Base-by-base conservation (phyloP, 2,888 invertebrate genomes). In the Metallyticus violacea region DNA sequence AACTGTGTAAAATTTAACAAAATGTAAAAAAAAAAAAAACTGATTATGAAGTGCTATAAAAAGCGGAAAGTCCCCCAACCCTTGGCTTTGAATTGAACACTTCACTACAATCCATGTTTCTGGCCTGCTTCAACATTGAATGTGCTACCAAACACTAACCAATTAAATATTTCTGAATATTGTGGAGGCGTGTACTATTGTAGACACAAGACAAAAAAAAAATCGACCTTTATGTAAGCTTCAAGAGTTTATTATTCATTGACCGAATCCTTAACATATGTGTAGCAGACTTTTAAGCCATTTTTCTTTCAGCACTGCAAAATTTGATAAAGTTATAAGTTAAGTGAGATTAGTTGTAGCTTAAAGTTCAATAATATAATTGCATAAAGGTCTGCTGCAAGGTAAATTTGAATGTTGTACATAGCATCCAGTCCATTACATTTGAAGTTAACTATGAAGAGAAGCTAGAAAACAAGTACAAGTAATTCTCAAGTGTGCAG, bases 221-320 rank as follows among this genome's bases (percentile, higher is more conserved):
- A 87, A 84, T 86, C 83, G 87, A 87, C 87, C 87, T 87, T 87
- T 87, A 86, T 87, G 87, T 87, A 87, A 87, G 82, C 86, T 85
- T 76, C 79, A 81, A 85, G 87, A 77, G 85, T 87, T 81, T 85
- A 26, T 86, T 85, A 87, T 85, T 87, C 81, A 85, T 87, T 87
- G 62, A 15, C 62, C 79, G 77, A 79, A 26, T 77, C 85, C 29
- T n/a, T 15, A 28, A 26, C 40, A 15, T 15, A 62, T 3, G 3
- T 62, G 40, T 62, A 62, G 9, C 40, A 62, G 40, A 15, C 40
- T 62, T 62, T 62, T 62, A 62, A 62, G 40, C 40, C 22, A 4
- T 62, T 62, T n/a, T n/a, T n/a, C n/a, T n/a, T n/a, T n/a, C n/a
- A n/a, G n/a, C n/a, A n/a, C n/a, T n/a, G n/a, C n/a, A n/a, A n/a